Base-by-base conservation (phyloP, 2,888 invertebrate species). In the Agonopterix arenella region DNA sequence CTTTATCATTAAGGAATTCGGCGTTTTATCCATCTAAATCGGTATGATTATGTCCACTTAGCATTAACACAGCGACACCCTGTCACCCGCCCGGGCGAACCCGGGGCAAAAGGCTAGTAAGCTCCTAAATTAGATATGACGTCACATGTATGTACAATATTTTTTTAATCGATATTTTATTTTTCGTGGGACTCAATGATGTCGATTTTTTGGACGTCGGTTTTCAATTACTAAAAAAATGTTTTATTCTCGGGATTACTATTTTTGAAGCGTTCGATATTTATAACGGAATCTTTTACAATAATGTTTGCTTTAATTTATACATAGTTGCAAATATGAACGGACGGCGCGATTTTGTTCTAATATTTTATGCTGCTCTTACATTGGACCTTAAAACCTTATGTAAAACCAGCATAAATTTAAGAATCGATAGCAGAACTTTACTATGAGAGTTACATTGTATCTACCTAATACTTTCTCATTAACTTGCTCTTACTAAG, bases 61-160 rank as follows among this genome's bases (percentile, higher is more conserved):
- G 80, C 77, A 78, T 79, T 78, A 83, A 80, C 73, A 84, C 81
- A 84, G 84, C 86, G 86, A 82, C 83, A 86, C 88, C 88, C 88
- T 89, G 88, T 88, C 84, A 84, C 77, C 86, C 84, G 78, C 83
- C 86, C 88, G 86, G 80, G 76, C 70, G 68, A 61, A 60, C 77
- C 75, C 85, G 84, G 84, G 83, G 67, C 83, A 83, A 86, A 86
- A 88, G 84, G 86, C 86, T 86, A 84, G 82, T 88, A 89, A 89
- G 88, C 88, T 89, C 88, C 80, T 86, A 86, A 82, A 65, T 69
- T 71, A 85, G 88, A 88, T 89, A 89, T 88, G 88, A 86, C 78
- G 76, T 80, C 78, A 81, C 67, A 73, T 68, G 65, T 82, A 83
- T 80, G 73, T 83, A 85, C 82, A 84, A 43, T 43, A 28, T 28